Base-by-base conservation (phyloP, 2,797 vertebrate species). In the Melanotaenia parkinsoni region DNA sequence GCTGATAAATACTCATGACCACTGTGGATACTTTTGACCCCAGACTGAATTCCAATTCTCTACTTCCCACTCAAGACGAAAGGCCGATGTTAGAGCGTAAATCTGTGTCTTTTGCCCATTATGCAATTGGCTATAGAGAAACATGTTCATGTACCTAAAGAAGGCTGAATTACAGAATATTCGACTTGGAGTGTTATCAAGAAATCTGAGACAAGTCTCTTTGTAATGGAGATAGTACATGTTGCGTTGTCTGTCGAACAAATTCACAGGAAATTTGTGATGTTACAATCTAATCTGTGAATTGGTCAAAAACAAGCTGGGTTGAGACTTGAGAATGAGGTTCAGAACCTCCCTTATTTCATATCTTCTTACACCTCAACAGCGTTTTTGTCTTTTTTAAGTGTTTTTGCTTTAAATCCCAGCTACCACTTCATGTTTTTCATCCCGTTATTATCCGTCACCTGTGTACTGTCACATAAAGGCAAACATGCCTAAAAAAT, bases 21-120 rank as follows among this genome's bases (percentile, higher is more conserved):
- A 24, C 51, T 70, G 35, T 43, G 56, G 20, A 45, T 20, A 43
- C 26, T 20, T 70, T 62, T 62, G 59, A 62, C 68, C 22, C 37
- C 18, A 20, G 5, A n/a, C 24, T 62, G 53, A 64, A 72, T 20
- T 24, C 22, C 38, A 58, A 30, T 70, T 70, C 43, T 51, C 1
- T 50, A 32, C 32, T 22, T 37, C 33, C 18, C 18, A 14, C 33
- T 60, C 24, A 60, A 20, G 38, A 63, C 69, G 63, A 57, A 47
- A 63, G 53, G 9, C 40, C 37, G 62, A 72, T 58, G 24, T 38
- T 16, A 18, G 38, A 26, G 37, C 3, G 8, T 18, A 28, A 43
- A 20, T 16, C 16, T 61, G 59, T 24, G 22, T 18, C 9, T 38
- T 61, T 43, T 33, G 35, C 32, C 16, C 14, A 16, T 8, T 40